Percentiles rank a stretch among this genome's conserved stretches.
These are phyloP conservation scores for Heliconius ethilla DNA, from an alignment of 2,888 invertebrate species.

Conservation along the genomic window DNA sequence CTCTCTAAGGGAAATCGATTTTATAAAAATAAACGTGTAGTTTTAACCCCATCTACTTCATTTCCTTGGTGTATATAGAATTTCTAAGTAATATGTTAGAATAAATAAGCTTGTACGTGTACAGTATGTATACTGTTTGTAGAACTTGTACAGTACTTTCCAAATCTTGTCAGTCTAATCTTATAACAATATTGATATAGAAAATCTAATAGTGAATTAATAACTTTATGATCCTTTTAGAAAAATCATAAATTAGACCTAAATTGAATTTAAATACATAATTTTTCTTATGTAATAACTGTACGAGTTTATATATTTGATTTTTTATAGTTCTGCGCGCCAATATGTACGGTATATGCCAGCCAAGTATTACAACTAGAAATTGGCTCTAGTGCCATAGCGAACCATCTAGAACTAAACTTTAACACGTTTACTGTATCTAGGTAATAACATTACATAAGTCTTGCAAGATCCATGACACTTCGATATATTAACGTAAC, in stretches of 20 bases:
- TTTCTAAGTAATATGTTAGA: too few relatives aligned
- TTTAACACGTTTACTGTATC: slow-evolving; percentile 33
- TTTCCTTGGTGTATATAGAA: too few relatives aligned
- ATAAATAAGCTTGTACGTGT: too few relatives aligned
- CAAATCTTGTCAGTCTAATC: too few relatives aligned
- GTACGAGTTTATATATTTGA: background rate
- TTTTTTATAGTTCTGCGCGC: background rate
- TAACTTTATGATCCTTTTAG: background rate
- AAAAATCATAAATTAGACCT: background rate
- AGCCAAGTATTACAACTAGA: slow-evolving; percentile 3
- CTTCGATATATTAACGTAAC: slow-evolving; percentile 12
- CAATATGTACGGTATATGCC: background rate
- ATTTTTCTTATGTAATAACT: background rate
- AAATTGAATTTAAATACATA: background rate
- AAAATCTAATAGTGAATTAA: background rate
- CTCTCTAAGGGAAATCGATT: too few relatives aligned
- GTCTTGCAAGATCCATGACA: slow-evolving; percentile 30
- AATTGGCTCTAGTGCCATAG: slow-evolving; percentile 31
- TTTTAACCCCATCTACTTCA: background rate
- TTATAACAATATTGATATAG: background rate
- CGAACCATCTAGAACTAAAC: slow-evolving; percentile 15
- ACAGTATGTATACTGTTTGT: too few relatives aligned
- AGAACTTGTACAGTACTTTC: too few relatives aligned
- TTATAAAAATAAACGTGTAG: too few relatives aligned
- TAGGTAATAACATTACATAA: slow-evolving; percentile 33